Evolutionary conservation across 2,888 invertebrate species (phyloP).

Genomic region (Celastrina argiolus): DNA sequence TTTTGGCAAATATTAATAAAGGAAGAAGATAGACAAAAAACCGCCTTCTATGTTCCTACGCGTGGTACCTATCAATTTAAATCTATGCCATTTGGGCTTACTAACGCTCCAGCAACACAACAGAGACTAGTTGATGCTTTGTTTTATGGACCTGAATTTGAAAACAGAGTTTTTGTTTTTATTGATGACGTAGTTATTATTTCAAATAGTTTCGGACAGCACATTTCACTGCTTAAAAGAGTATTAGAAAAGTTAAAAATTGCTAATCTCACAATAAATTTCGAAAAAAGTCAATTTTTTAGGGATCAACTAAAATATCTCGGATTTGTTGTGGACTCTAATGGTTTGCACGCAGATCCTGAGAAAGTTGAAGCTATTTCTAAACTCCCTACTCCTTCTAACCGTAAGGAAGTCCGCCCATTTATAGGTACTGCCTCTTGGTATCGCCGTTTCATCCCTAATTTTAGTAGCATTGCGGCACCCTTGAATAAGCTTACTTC

Average conservation of each 20-base stretch:
- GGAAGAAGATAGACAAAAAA: conserved; percentile 30
- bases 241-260: conserved; percentile 32
- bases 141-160: conserved; percentile 30
- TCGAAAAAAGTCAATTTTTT: conserved; percentile 35
- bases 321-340: conserved; percentile 33
- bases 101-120: conserved; percentile 38
- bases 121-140: conserved; percentile 35
- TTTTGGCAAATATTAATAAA: conserved; percentile 30
- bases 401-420: conserved; percentile 33
- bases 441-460: conserved; percentile 35
- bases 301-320: conserved; percentile 32
- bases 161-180: conserved; percentile 30
- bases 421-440: conserved; percentile 38
- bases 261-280: conserved; percentile 36
- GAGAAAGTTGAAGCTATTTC: conserved; percentile 34
- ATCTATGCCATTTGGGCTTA: conserved; percentile 31
- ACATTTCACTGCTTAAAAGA: conserved; percentile 27
- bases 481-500: conserved; percentile 37
- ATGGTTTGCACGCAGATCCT: conserved; percentile 35
- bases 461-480: conserved; percentile 29
- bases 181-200: conserved; percentile 36
- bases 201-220: conserved; percentile 29
- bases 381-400: conserved; percentile 34
- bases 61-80: conserved; percentile 33
- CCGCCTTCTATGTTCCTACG: conserved; percentile 32